A percentile compares a stretch with the other conserved stretches of the same genome.
Evolutionary conservation across 2,797 vertebrate genomes (phyloP).

Genomic region (Smutsia temminckii): DNA sequence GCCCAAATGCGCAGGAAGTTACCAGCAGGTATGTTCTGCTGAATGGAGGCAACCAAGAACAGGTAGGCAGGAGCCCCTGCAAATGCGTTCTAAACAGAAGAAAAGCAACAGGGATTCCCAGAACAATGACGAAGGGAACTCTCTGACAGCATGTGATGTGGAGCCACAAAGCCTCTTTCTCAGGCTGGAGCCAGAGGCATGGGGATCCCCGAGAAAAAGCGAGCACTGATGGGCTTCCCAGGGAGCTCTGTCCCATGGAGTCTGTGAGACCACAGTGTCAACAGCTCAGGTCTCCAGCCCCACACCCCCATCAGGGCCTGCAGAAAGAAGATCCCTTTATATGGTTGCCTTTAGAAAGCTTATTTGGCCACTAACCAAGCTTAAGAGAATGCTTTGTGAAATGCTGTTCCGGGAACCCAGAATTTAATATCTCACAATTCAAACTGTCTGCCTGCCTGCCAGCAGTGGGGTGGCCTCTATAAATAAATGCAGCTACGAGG

Average conservation of each 20-base stretch:
- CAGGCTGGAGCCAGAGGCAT: background rate
- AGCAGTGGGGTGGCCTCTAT: no score
- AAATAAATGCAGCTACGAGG: background rate
- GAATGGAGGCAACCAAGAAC: background rate
- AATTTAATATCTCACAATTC: background rate
- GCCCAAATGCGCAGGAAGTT: background rate
- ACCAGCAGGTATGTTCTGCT: background rate
- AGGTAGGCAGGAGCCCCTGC: background rate
- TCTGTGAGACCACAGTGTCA: background rate
- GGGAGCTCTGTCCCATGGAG: background rate
- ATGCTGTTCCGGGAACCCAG: background rate
- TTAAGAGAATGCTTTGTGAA: background rate
- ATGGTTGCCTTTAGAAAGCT: background rate
- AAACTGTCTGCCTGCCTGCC: background rate
- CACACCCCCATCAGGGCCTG: background rate
- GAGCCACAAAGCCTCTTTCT: background rate
- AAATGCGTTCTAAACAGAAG: background rate
- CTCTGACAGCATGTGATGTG: fast-evolving
- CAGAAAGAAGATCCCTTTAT: background rate
- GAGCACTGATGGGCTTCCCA: no score
- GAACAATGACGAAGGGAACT: background rate
- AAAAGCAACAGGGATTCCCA: background rate
- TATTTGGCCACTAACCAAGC: background rate
- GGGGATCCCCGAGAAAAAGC: no score
- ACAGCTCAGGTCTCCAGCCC: background rate